Base-by-base conservation (phyloP, 92 coral and sea anemone species). In the Plumapathes pennacea region DNA sequence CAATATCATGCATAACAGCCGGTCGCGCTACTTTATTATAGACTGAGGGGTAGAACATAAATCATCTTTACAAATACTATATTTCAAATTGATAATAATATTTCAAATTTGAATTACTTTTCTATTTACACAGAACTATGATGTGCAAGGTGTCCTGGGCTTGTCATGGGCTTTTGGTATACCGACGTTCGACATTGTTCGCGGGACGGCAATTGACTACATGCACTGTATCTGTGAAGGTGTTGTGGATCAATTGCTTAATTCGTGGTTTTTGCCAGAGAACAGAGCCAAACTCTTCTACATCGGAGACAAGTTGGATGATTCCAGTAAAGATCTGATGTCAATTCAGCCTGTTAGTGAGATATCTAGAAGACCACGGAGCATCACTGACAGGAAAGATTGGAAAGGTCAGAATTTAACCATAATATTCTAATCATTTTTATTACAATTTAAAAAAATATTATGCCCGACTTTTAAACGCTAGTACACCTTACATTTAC, bases 221-320 rank as follows among this genome's bases (percentile, higher is more conserved):
- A 77, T 77, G 78, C 84, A 77, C 21, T 77, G 84, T 27, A 49
- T 77, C 8, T 77, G 84, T 18, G 84, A 77, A 53, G 84, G 78
- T 0, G 84, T 77, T 0, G 39, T 77, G 10, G 84, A 77, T 17
- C 77, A 69, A n/a, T 40, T 45, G 12, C 44, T 77, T 19, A 38
- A 64, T 15, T 32, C 11, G 46, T 77, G 84, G 84, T 64, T 77
- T 50, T 12, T 25, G 15, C 48, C 48, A 41, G 47, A 61, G 2
- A 69, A 69, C 20, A 43, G 67, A 1, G 31, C 33, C 43, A 32
- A 28, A 14, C 13, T 36, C 7, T 56, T 55, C 19, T 56, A 54
- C 36, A 15, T 69, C 42, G 76, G 65, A 38, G 31, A 50, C 18
- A 69, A 54, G 25, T 29, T 31, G 43, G 64, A 27, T 11, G 41